Conservation (phyloP, 1,140 invertebrate genomes). For the Paralvinella palmiformis region DNA sequence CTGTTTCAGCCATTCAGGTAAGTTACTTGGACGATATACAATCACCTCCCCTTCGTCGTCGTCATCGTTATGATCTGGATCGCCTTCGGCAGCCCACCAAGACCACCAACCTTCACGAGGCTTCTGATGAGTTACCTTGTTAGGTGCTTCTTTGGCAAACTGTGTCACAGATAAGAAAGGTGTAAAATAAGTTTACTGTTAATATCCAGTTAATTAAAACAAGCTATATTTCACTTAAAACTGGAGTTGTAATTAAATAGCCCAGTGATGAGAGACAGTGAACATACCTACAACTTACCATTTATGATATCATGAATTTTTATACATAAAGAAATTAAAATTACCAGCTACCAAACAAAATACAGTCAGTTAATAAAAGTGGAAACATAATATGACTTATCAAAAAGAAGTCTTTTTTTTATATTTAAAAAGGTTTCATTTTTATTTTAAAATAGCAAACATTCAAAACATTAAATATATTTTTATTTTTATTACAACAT, state of each 20-base stretch:
- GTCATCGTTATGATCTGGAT: conserved; percentile 26
- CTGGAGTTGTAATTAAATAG: no score
- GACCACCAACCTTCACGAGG: conserved; percentile 33
- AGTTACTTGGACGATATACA: neutral
- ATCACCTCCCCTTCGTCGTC: conserved; percentile 31
- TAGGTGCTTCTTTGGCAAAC: conserved; percentile 57
- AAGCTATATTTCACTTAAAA: no score
- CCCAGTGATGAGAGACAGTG: no score
- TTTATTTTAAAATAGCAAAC: no score
- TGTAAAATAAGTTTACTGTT: neutral
- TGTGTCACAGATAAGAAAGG: conserved; percentile 31
- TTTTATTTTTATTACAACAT: no score
- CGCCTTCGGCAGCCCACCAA: conserved; percentile 24
- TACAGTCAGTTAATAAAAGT: no score
- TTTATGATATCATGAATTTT: neutral
- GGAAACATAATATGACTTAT: no score
- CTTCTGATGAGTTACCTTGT: conserved; percentile 30
- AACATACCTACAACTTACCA: neutral
- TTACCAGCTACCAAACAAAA: no score
- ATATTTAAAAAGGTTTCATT: no score
- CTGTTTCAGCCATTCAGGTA: conserved; percentile 56
- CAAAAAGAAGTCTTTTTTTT: no score
- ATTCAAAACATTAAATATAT: no score
- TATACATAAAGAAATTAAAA: neutral
- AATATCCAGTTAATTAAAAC: neutral